Base-by-base conservation (phyloP, 2,797 vertebrate species). In the Naso thynnoides region DNA sequence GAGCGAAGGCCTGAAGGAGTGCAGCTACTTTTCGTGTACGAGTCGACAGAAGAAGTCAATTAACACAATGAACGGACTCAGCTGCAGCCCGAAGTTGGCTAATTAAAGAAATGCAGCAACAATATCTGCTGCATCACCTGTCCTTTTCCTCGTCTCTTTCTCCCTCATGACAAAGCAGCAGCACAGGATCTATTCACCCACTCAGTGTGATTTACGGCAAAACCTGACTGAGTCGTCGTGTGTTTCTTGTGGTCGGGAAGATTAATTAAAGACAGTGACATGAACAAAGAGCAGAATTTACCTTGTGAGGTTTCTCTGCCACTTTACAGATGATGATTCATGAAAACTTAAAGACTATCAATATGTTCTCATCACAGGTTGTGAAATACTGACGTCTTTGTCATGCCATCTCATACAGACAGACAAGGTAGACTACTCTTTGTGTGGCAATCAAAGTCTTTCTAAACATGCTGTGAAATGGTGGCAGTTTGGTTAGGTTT, bases 11-110 rank as follows among this genome's bases (percentile, higher is more conserved):
- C 38, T 1, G 10, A 6, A 33, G 66, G 53, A 19, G 48, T 50
- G 10, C 7, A 3, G 24, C 31, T 54, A 8, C 23, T 68, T 39
- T 24, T 14, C 3, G 15, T 26, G 26, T 31, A 7, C 3, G 15
- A 18, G 52, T 53, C 8, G 50, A 65, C 65, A 67, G 68, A 45
- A 26, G 29, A 70, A 23, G 56, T 83, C 69, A 63, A 78, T 84
- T 74, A 79, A 53, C 69, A 59, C 68, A 61, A 31, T 26, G 65
- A 71, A 87, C 45, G 19, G 71, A 16, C 53, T 73, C 55, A 14
- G 57, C 62, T 58, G 79, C 70, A 69, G 65, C 63, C 60, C 1
- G 60, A 54, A 67, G 45, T 70, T 24, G 47, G 66, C 64, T 76
- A 73, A 83, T 79, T 82, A 24, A 80, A 61, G 42, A 44, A 33